Percentiles rank a stretch among this genome's conserved stretches.
Evolutionary conservation across 1,140 invertebrate genomes (phyloP).

Genomic region (Drosophila auraria): DNA sequence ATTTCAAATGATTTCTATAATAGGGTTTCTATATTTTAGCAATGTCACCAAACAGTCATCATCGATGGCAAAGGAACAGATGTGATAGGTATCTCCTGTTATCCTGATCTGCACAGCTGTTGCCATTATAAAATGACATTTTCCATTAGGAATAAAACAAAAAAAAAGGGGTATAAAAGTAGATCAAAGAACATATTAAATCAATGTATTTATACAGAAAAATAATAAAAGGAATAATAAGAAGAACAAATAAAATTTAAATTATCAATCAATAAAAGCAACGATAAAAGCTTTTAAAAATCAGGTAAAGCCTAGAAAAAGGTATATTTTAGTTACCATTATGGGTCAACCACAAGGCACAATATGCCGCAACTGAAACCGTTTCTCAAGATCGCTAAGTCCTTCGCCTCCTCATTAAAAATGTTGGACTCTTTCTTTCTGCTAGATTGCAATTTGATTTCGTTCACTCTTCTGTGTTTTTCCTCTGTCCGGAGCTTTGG

Average conservation of each 20-base stretch:
- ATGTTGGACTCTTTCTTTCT: constrained; percentile 11
- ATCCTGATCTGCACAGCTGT: constrained; percentile 20
- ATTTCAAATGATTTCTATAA: too few species aligned
- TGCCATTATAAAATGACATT: background rate
- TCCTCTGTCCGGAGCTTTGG: constrained; percentile 40
- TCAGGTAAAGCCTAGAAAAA: too few species aligned
- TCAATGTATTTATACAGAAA: too few species aligned
- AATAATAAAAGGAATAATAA: too few species aligned
- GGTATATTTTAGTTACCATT: background rate
- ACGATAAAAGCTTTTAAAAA: background rate
- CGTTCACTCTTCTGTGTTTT: constrained; percentile 20
- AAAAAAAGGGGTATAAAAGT: too few species aligned
- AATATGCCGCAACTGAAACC: background rate
- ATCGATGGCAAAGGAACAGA: background rate
- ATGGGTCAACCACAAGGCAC: background rate
- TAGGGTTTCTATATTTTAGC: background rate
- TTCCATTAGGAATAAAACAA: background rate
- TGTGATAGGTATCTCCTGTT: constrained; percentile 15
- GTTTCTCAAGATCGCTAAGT: constrained; percentile 29
- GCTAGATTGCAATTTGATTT: constrained; percentile 47
- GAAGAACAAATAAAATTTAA: too few species aligned
- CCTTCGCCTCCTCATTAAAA: constrained; percentile 35
- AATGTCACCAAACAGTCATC: constrained; percentile 1
- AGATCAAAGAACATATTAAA: background rate
- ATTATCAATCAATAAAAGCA: background rate